phyloP scores from a whole-genome alignment of 2,113 vertebrate genomes.

The Hippocampus abdominalis region DNA sequence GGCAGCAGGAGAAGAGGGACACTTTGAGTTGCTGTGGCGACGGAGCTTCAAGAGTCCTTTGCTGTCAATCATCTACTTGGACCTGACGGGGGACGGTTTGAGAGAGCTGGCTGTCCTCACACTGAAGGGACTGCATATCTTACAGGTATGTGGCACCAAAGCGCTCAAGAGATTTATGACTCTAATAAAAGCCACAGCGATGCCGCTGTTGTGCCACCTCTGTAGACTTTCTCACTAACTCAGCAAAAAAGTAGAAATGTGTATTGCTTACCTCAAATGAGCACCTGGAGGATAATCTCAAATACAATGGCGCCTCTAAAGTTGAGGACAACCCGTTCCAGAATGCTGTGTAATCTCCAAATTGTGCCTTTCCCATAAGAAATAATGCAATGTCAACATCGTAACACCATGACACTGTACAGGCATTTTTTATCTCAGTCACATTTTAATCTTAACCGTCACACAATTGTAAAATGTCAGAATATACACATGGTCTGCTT shows the following conservation, averaged over 20 bases:
- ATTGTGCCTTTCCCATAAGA: neutral
- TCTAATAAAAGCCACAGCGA: neutral
- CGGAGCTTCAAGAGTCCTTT: constrained; percentile 84
- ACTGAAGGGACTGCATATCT: constrained; percentile 83
- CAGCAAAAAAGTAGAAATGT: neutral
- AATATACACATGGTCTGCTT: no score
- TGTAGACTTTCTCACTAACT: neutral
- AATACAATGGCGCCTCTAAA: neutral
- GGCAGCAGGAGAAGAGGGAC: constrained; percentile 20
- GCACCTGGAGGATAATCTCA: constrained; percentile 4
- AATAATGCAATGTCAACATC: neutral
- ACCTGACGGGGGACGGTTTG: constrained; percentile 83
- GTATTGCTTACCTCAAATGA: constrained; percentile 19
- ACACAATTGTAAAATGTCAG: no score
- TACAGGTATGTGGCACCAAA: constrained; percentile 74
- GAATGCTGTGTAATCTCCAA: neutral
- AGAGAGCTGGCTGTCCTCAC: constrained; percentile 83
- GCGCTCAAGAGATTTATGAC: neutral
- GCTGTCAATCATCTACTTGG: constrained; percentile 81
- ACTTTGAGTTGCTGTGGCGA: constrained; percentile 79
- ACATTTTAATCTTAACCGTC: no score
- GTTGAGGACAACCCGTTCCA: neutral
- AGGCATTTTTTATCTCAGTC: no score
- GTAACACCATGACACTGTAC: no score
- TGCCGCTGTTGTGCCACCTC: neutral